Evolutionary conservation across 2,888 invertebrate genomes (phyloP).

Genomic region (Sthenelais limicola): DNA sequence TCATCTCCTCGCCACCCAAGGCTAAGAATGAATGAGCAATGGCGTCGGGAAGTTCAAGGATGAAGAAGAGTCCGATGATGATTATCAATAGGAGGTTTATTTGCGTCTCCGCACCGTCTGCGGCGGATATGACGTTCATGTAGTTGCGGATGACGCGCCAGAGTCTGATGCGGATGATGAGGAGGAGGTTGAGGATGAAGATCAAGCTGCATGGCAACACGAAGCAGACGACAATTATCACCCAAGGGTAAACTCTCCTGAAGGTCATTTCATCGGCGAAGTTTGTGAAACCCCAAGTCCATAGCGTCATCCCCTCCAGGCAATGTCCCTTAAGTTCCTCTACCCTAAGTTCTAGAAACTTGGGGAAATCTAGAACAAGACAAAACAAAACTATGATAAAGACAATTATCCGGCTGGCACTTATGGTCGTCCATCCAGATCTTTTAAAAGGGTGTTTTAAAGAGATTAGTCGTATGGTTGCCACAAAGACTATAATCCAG

Average conservation of each 20-base stretch:
- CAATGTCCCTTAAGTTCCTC: constrained; percentile 43
- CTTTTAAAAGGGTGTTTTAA: constrained; percentile 4
- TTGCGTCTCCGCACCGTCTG: constrained; percentile 32
- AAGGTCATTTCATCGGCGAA: constrained; percentile 32
- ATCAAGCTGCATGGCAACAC: constrained; percentile 41
- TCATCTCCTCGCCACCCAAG: not conserved
- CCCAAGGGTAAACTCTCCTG: constrained; percentile 41
- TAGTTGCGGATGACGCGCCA: not conserved
- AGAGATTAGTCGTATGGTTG: constrained; percentile 16
- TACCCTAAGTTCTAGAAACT: constrained; percentile 47
- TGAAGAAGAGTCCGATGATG: constrained; percentile 25
- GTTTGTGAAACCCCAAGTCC: constrained; percentile 24
- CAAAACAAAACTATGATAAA: constrained; percentile 31
- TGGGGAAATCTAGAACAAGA: constrained; percentile 45
- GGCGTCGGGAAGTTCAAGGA: constrained; percentile 41
- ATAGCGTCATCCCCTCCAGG: constrained; percentile 41
- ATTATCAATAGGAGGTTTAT: constrained; percentile 28
- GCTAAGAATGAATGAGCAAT: constrained; percentile 8
- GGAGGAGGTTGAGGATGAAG: constrained; percentile 25
- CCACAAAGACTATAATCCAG: constrained; percentile 39
- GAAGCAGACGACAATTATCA: constrained; percentile 35
- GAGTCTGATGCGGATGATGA: constrained; percentile 12
- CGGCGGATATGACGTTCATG: not conserved
- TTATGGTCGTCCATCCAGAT: constrained; percentile 43
- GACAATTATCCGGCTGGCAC: constrained; percentile 46